phyloP scores from a whole-genome alignment of 2,888 invertebrate genomes.

The Argynnis bischoffii region DNA sequence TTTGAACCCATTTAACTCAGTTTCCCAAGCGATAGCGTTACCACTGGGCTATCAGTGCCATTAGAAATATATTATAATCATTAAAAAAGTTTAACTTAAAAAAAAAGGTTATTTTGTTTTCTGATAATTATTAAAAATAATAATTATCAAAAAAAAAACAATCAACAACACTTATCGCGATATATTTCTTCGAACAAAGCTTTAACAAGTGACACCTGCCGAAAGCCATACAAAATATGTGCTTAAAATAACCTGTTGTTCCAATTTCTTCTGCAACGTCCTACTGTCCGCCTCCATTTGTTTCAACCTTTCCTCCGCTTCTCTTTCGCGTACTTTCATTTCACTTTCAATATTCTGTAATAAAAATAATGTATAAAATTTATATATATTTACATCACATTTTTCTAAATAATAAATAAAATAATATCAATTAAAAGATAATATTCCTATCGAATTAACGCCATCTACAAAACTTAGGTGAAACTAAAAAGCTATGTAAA shows the following conservation, averaged over 20 bases:
- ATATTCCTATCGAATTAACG: not conserved
- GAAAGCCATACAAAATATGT: too few relatives aligned
- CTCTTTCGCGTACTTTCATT: constrained; percentile 63
- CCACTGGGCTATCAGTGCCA: too few relatives aligned
- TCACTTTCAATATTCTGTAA: constrained; percentile 67
- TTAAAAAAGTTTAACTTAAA: too few relatives aligned
- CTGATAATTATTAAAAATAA: too few relatives aligned
- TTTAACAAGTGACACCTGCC: too few relatives aligned
- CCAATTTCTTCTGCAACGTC: constrained; percentile 65
- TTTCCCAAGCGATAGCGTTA: too few relatives aligned
- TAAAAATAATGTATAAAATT: not conserved
- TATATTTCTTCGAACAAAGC: too few relatives aligned
- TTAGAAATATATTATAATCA: constrained; percentile 6
- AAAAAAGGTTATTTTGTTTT: too few relatives aligned
- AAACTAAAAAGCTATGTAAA: not conserved
- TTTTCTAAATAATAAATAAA: not conserved
- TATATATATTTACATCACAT: not conserved
- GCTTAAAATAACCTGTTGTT: constrained; percentile 61
- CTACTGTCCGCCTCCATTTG: constrained; percentile 59
- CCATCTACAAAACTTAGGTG: constrained; percentile 17
- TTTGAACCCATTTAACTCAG: too few relatives aligned
- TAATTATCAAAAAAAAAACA: too few relatives aligned
- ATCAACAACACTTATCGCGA: too few relatives aligned
- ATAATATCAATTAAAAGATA: not conserved
- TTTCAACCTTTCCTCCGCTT: constrained; percentile 59